phyloP scores from a whole-genome alignment of 92 coral and sea anemone genomes.

The Zoanthus gigantus region DNA sequence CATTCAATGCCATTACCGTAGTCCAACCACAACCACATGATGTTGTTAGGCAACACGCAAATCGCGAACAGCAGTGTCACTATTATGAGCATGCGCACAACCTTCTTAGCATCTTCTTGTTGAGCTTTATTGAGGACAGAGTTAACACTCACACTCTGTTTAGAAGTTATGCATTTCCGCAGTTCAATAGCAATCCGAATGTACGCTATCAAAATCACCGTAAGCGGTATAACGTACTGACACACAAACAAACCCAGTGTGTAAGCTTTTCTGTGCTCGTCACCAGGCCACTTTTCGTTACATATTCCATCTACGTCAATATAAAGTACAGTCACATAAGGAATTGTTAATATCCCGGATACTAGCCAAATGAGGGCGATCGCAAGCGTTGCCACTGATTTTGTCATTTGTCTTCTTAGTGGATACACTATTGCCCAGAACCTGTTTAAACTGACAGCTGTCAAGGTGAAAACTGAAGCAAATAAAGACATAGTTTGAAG shows the following conservation, averaged over 20 bases:
- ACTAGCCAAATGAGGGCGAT: conserved; percentile 76
- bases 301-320: conserved; percentile 58
- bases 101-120: conserved; percentile 87
- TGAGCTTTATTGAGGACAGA: conserved; percentile 83
- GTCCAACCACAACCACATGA: conserved; percentile 98
- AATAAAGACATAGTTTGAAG: conserved; percentile 90
- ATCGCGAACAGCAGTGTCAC: conserved; percentile 95
- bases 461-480: conserved; percentile 91
- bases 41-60: conserved; percentile 88
- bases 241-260: conserved; percentile 79
- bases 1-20: conserved; percentile 84
- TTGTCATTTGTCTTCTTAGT: conserved; percentile 81
- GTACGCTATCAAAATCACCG: conserved; percentile 76
- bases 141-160: conserved; percentile 64
- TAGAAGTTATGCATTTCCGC: conserved; percentile 61
- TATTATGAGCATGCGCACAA: conserved; percentile 94
- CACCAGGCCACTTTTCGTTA: conserved; percentile 79
- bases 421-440: conserved; percentile 97
- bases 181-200: conserved; percentile 84
- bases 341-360: conserved; percentile 66
- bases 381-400: conserved; percentile 58
- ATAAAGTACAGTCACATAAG: conserved; percentile 71
- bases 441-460: conserved; percentile 92
- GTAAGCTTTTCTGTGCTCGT: conserved; percentile 74
- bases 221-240: conserved; percentile 86